Conservation (phyloP, 92 coral and sea anemone species). For the Desmophyllum pertusum region DNA sequence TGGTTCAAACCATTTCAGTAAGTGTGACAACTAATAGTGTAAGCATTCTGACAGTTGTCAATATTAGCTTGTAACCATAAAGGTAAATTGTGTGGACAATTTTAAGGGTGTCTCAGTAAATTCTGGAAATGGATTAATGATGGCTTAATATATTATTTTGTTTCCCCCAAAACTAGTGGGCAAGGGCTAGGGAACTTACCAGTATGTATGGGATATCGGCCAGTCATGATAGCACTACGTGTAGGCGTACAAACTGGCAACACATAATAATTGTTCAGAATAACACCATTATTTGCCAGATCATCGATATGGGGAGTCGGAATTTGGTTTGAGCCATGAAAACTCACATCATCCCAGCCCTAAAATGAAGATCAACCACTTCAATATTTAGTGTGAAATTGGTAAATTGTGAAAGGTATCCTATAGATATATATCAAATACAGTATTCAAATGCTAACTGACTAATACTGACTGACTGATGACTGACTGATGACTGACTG, state of each 20-base stretch:
- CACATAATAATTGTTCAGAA: conserved; percentile 86
- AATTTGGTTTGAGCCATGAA: conserved; percentile 93
- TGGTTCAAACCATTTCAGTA: too few species aligned
- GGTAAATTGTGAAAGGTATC: too few species aligned
- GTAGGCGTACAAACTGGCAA: conserved; percentile 91
- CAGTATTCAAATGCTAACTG: too few species aligned
- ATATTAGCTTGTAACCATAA: too few species aligned
- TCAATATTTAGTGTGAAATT: not conserved
- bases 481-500: too few species aligned
- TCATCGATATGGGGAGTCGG: conserved; percentile 85
- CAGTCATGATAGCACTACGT: conserved; percentile 89
- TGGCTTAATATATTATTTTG: not conserved
- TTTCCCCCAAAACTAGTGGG: not conserved
- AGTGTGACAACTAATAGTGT: too few species aligned
- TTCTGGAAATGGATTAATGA: not conserved
- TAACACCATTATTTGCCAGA: conserved; percentile 84
- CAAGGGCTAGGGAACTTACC: conserved; percentile 41
- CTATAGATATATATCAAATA: too few species aligned
- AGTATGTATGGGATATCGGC: conserved; percentile 83
- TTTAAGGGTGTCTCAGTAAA: not conserved
- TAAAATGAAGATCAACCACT: conserved; percentile 2
- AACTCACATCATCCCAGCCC: conserved; percentile 99
- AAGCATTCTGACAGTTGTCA: too few species aligned
- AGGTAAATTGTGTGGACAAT: too few species aligned
- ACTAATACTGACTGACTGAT: too few species aligned